Percentiles rank a stretch among this genome's conserved stretches.
phyloP scores from a whole-genome alignment of 2,888 invertebrate species.

The Latrodectus elegans region DNA sequence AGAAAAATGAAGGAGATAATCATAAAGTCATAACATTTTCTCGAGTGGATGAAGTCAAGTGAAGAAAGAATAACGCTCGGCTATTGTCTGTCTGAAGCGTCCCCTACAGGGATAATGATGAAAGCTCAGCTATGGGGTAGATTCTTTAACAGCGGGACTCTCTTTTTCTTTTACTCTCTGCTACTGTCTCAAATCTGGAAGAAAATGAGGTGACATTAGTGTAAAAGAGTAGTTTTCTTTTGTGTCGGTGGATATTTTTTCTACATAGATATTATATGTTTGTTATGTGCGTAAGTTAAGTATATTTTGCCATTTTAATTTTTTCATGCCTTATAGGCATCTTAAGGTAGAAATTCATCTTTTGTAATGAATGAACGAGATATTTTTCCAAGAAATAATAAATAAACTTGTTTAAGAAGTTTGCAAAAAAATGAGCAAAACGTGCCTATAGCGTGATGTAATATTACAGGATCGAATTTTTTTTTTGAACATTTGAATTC shows the following conservation, averaged over 20 bases:
- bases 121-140: constrained; percentile 21
- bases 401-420: no score
- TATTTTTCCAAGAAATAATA: no score
- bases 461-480: no score
- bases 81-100: constrained; percentile 14
- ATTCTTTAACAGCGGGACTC: constrained; percentile 13
- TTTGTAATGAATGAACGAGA: no score
- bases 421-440: no score
- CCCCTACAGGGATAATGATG: constrained; percentile 31
- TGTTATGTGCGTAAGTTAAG: no score
- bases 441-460: no score
- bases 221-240: neutral
- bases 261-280: no score
- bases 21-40: constrained; percentile 30
- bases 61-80: constrained; percentile 22
- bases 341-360: no score
- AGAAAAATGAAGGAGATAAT: neutral
- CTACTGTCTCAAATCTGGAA: neutral
- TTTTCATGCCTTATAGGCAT: no score
- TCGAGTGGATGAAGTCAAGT: constrained; percentile 23
- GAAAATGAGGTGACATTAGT: neutral
- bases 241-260: neutral
- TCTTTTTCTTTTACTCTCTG: constrained; percentile 11
- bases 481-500: no score
- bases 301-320: no score